Conservation (phyloP, 2,113 vertebrate genomes). For the Rhineura floridana region DNA sequence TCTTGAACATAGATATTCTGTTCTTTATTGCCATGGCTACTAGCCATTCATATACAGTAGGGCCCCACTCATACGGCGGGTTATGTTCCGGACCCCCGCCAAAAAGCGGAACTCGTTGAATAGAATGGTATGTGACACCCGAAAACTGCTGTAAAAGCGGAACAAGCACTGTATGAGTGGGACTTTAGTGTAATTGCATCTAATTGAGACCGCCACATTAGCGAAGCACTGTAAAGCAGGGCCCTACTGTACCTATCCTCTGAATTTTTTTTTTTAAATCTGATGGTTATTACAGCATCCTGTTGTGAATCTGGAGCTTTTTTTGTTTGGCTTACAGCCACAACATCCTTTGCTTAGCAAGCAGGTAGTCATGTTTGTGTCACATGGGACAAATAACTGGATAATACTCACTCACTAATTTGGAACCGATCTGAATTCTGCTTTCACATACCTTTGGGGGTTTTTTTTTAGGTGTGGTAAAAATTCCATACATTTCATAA, state of each 20-base stretch:
- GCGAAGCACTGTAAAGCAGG: no score
- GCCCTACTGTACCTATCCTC: not conserved
- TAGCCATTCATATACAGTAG: not conserved
- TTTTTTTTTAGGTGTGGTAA: not conserved
- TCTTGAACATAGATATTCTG: not conserved
- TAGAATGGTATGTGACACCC: no score
- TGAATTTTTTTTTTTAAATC: not conserved
- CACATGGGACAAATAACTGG: not conserved
- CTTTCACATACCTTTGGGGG: not conserved
- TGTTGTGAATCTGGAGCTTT: not conserved
- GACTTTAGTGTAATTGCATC: no score
- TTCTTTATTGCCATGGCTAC: not conserved
- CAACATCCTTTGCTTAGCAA: not conserved
- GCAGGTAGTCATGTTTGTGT: not conserved
- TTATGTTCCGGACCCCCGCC: no score
- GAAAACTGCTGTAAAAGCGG: no score
- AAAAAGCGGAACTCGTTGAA: no score
- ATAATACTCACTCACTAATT: not conserved
- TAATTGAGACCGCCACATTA: no score
- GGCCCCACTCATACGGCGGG: no score
- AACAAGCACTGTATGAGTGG: no score
- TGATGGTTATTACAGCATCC: not conserved
- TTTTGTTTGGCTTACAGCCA: not conserved
- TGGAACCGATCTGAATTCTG: not conserved
- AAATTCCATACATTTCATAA: not conserved